These are phyloP conservation scores for Takifugu flavidus DNA, from an alignment of 2,113 vertebrate species.

Conservation along the genomic window DNA sequence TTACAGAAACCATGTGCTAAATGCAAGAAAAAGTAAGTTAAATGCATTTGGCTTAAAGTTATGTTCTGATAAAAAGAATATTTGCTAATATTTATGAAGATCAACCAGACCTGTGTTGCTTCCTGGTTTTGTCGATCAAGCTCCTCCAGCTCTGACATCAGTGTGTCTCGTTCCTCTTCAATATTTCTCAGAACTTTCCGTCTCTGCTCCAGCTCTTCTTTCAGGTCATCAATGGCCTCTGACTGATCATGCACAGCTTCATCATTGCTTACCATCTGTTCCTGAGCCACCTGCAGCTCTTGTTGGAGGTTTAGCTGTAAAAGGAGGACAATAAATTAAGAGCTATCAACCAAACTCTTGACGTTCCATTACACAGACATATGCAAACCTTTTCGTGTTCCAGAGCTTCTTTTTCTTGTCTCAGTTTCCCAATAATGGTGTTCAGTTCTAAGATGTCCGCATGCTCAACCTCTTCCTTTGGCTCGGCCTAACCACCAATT, in stretches of 20 bases:
- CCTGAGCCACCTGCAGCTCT: conserved; percentile 50
- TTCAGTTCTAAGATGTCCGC: conserved; percentile 80
- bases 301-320: conserved; percentile 54
- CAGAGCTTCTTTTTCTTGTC: conserved; percentile 73
- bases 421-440: conserved; percentile 71
- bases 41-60: not conserved
- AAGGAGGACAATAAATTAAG: conserved; percentile 5
- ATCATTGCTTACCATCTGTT: not conserved
- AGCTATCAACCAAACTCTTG: not conserved
- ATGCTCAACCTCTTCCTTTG: conserved; percentile 71
- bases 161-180: conserved; percentile 78
- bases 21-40: conserved; percentile 28
- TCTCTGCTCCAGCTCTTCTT: conserved; percentile 76
- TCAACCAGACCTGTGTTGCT: conserved; percentile 84
- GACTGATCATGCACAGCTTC: conserved; percentile 16
- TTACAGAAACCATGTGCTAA: conserved; percentile 88
- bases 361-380: not conserved
- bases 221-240: conserved; percentile 72
- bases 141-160: conserved; percentile 86
- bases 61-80: too few species aligned
- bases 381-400: conserved; percentile 69
- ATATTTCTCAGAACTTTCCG: conserved; percentile 75
- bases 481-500: conserved; percentile 42
- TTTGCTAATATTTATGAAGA: not conserved
- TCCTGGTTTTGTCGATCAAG: conserved; percentile 93